Percentiles rank a stretch among this genome's conserved stretches.
Evolutionary conservation across 2,797 vertebrate species (phyloP).

Genomic region (Zalophus californianus): DNA sequence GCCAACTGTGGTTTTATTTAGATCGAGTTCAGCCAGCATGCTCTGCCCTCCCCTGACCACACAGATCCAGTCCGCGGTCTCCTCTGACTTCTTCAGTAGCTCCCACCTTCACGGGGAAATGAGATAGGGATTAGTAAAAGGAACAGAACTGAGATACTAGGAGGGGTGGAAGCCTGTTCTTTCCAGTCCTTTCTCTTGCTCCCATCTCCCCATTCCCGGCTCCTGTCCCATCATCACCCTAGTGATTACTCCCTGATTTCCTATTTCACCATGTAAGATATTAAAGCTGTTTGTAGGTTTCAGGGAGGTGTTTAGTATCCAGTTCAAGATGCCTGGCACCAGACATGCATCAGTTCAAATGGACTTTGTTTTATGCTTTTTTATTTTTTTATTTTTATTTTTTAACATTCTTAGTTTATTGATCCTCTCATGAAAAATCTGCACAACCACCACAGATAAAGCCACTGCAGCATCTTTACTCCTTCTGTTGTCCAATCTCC

Average conservation of each 20-base stretch:
- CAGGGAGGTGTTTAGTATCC: slow-evolving; percentile 1
- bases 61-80: neutral
- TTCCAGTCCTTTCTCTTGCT: neutral
- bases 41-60: neutral
- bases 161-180: neutral
- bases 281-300: neutral
- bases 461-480: too few species aligned
- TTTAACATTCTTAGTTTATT: too few species aligned
- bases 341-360: neutral
- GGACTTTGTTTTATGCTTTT: slow-evolving; percentile 47
- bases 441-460: too few species aligned
- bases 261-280: neutral
- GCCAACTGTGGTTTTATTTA: neutral
- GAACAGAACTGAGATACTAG: neutral
- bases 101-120: neutral
- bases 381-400: neutral
- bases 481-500: too few species aligned
- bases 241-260: neutral
- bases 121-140: neutral
- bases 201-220: neutral
- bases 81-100: neutral
- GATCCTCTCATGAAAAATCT: too few species aligned
- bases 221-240: neutral
- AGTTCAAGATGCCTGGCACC: neutral
- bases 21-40: neutral